A percentile compares a stretch with the other conserved stretches of the same genome.
phyloP scores from a whole-genome alignment of 1,140 invertebrate species.

The Zaprionus camerounensis region DNA sequence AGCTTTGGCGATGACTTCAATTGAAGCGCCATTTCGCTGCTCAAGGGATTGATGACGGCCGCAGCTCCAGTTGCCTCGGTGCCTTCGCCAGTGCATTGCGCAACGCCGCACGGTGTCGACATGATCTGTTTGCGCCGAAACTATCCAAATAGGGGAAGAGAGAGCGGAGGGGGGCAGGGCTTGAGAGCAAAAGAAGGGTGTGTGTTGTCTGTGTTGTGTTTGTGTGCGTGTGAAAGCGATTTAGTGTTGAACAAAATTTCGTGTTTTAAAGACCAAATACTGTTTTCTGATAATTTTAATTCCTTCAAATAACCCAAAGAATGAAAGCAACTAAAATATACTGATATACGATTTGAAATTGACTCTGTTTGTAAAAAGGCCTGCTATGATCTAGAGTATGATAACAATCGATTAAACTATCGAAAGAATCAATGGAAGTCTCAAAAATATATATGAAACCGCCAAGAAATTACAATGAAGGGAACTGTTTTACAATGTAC shows the following conservation, averaged over 20 bases:
- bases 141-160: background rate
- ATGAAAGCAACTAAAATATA: conserved; percentile 39
- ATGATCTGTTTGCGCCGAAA: conserved; percentile 31
- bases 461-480: no score
- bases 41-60: conserved; percentile 17
- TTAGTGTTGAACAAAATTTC: conserved; percentile 16
- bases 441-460: no score
- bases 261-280: conserved; percentile 17
- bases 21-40: conserved; percentile 61
- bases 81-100: conserved; percentile 29
- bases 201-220: background rate
- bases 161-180: background rate
- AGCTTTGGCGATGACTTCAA: conserved; percentile 67
- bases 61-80: conserved; percentile 25
- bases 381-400: conserved; percentile 3
- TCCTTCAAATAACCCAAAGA: conserved; percentile 30
- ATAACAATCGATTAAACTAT: no score
- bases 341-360: conserved; percentile 18
- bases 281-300: conserved; percentile 36
- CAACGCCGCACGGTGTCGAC: conserved; percentile 39
- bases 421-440: no score
- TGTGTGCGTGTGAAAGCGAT: background rate
- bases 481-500: no score
- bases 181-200: background rate
- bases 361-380: conserved; percentile 3